phyloP scores from a whole-genome alignment of 2,888 invertebrate genomes.

The Standfussiana lucernea region DNA sequence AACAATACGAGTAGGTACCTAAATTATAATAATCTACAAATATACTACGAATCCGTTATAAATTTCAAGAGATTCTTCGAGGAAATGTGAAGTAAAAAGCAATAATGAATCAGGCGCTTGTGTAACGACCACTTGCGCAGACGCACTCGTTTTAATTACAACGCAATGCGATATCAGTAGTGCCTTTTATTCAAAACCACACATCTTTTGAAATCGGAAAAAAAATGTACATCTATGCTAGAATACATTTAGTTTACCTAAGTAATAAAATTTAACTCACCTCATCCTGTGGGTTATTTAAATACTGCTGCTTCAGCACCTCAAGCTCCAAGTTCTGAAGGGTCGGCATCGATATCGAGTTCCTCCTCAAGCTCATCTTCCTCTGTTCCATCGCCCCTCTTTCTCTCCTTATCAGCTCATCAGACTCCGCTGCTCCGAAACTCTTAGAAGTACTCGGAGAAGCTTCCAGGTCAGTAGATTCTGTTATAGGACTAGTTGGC shows the following conservation, averaged over 20 bases:
- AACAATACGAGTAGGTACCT: background rate
- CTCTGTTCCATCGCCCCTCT: constrained; percentile 75
- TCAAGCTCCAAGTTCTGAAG: constrained; percentile 92
- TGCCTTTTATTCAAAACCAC: background rate
- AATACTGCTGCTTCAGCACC: constrained; percentile 87
- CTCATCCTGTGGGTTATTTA: constrained; percentile 79
- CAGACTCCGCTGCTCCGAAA: constrained; percentile 79
- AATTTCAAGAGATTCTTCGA: background rate
- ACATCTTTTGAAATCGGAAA: background rate
- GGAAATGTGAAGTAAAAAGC: constrained; percentile 2
- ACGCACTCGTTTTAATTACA: background rate
- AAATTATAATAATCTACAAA: background rate
- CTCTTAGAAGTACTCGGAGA: constrained; percentile 79
- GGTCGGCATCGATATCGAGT: constrained; percentile 94
- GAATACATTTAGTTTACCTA: background rate
- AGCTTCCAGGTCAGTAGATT: constrained; percentile 75
- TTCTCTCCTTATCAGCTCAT: constrained; percentile 79
- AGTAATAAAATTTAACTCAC: constrained; percentile 73
- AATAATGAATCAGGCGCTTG: constrained; percentile 18
- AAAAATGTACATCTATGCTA: background rate
- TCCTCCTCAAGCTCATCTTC: constrained; percentile 89
- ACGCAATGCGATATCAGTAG: background rate
- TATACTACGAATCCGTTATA: background rate
- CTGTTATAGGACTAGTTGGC: constrained; percentile 71
- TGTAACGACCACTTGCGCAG: background rate